Conservation (phyloP, 2,113 vertebrate genomes). For the Prietella phreatophila region DNA sequence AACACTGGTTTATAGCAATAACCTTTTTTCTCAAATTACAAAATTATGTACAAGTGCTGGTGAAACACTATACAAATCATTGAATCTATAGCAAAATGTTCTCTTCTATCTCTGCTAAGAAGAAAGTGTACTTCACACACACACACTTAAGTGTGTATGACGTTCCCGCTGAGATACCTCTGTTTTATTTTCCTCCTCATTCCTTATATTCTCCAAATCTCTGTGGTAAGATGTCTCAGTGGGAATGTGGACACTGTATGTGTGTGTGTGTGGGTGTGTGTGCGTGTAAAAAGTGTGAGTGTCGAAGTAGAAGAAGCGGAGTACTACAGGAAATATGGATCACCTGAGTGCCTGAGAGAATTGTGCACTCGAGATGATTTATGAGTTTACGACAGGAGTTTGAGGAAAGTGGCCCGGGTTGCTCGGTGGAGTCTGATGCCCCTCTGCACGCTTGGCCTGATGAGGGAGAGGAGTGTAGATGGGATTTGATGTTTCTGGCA, state of each 20-base stretch:
- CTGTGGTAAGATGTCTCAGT: background rate
- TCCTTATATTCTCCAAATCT: slow-evolving; percentile 25
- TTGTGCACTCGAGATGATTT: slow-evolving; percentile 37
- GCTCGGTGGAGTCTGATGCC: background rate
- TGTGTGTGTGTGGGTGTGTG: background rate
- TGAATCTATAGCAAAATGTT: background rate
- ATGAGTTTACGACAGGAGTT: slow-evolving; percentile 37
- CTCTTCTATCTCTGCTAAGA: background rate
- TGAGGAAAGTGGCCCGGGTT: slow-evolving; percentile 24
- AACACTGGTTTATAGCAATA: too few relatives aligned
- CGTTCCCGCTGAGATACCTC: background rate
- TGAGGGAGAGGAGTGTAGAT: slow-evolving; percentile 6
- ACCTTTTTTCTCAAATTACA: background rate
- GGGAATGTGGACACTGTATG: background rate
- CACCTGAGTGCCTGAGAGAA: slow-evolving; percentile 36
- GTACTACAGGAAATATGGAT: slow-evolving; percentile 40
- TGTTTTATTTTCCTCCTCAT: background rate
- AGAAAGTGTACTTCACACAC: background rate
- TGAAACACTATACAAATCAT: background rate
- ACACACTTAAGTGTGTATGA: background rate
- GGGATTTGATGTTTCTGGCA: slow-evolving; percentile 30
- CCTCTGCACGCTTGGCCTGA: slow-evolving; percentile 13
- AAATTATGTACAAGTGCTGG: background rate
- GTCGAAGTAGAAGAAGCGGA: background rate
- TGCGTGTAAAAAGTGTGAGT: slow-evolving; percentile 10